A percentile compares a stretch with the other conserved stretches of the same genome.
Conservation (phyloP, 2,888 invertebrate species). For the Podotricha telesiphe region DNA sequence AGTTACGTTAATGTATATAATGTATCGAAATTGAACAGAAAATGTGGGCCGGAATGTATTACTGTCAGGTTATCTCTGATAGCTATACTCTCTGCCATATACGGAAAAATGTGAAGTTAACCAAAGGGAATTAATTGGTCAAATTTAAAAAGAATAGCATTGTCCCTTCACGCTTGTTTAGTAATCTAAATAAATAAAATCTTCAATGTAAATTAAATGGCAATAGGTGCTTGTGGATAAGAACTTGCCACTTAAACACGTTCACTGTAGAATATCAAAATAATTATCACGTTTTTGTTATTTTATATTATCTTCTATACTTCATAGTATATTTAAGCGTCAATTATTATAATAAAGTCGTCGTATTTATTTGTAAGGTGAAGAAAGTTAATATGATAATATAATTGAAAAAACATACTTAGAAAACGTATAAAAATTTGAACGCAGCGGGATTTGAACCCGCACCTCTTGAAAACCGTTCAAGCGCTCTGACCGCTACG, state of each 20-base stretch:
- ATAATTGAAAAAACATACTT: too few relatives aligned
- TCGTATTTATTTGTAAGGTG: neutral
- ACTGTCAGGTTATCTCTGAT: too few relatives aligned
- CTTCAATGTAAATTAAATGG: slow-evolving; percentile 20
- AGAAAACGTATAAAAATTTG: too few relatives aligned
- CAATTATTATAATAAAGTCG: neutral
- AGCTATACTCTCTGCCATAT: too few relatives aligned
- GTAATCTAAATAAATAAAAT: slow-evolving; percentile 15
- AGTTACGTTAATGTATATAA: too few relatives aligned
- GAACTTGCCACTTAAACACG: slow-evolving; percentile 73
- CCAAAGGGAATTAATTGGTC: neutral
- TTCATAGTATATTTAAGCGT: neutral
- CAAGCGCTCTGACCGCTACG: too few relatives aligned
- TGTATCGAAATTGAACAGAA: too few relatives aligned
- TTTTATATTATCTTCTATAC: neutral
- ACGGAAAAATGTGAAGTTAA: neutral
- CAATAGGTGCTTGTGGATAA: slow-evolving; percentile 52
- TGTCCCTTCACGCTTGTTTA: neutral
- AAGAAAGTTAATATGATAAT: too few relatives aligned
- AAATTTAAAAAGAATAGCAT: neutral
- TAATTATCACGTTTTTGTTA: slow-evolving; percentile 22
- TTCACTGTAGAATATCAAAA: slow-evolving; percentile 48
- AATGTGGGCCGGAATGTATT: too few relatives aligned
- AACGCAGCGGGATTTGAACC: too few relatives aligned
- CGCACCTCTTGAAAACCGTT: too few relatives aligned